These are phyloP conservation scores for Podarcis lilfordi DNA, from an alignment of 2,797 vertebrate genomes.

Conservation along the genomic window DNA sequence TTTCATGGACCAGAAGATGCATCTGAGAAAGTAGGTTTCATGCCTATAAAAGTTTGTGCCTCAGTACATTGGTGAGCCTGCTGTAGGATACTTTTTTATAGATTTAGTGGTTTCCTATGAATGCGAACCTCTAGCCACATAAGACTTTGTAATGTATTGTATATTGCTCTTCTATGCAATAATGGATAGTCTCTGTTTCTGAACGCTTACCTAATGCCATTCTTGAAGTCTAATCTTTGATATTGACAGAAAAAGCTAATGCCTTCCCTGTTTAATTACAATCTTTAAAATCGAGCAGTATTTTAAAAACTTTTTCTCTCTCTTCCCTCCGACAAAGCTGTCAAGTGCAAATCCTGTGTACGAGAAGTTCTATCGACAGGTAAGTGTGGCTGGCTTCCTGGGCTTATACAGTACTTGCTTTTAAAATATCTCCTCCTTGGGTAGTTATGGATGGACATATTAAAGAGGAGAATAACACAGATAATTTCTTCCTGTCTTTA, in stretches of 20 bases:
- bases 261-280: background rate
- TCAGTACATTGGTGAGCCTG: background rate
- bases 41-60: background rate
- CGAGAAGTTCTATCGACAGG: slow-evolving; percentile 96
- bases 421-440: background rate
- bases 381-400: slow-evolving; percentile 71
- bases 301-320: slow-evolving; percentile 19
- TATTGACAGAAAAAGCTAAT: background rate
- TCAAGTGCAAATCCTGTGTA: slow-evolving; percentile 94
- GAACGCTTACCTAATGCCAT: background rate
- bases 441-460: background rate
- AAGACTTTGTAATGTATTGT: background rate
- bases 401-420: background rate
- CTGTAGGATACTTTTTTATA: background rate
- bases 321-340: slow-evolving; percentile 79
- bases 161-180: background rate
- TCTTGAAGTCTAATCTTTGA: background rate
- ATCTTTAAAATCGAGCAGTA: background rate
- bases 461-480: background rate
- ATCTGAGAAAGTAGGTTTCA: background rate
- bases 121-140: background rate
- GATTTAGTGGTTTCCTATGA: background rate
- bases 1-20: background rate
- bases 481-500: background rate
- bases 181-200: background rate